A percentile compares a stretch with the other conserved stretches of the same genome.
phyloP scores from a whole-genome alignment of 2,113 vertebrate species.

The Phylloscopus trochiloides region DNA sequence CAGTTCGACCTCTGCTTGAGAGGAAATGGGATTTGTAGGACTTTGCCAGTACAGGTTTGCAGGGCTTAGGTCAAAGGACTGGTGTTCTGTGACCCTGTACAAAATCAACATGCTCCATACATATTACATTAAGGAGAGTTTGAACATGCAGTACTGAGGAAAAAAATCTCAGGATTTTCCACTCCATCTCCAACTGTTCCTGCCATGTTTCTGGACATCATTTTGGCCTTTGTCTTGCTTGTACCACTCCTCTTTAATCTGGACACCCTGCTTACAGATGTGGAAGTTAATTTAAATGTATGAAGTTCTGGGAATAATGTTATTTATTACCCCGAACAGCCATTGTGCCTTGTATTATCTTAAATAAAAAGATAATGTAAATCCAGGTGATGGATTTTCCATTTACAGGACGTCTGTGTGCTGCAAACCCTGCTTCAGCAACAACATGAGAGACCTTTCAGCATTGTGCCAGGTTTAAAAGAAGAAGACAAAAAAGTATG shows the following conservation, averaged over 20 bases:
- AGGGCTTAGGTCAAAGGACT: neutral
- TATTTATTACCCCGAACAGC: neutral
- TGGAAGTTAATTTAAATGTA: neutral
- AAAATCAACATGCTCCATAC: neutral
- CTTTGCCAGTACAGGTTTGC: neutral
- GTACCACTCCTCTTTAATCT: neutral
- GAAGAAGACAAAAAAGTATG: neutral
- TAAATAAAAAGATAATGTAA: too few relatives aligned
- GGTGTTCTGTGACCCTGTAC: neutral
- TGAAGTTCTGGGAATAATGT: neutral
- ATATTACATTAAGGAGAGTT: neutral
- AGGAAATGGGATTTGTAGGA: constrained; percentile 38
- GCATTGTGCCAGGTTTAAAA: neutral
- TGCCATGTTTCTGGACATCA: neutral
- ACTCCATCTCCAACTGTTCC: neutral
- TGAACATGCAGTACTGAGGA: neutral
- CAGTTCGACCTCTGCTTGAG: neutral
- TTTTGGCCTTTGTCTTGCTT: neutral
- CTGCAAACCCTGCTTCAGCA: neutral
- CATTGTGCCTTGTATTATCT: neutral
- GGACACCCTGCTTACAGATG: neutral
- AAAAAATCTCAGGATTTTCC: neutral
- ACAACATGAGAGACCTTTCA: neutral
- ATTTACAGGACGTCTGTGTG: fast-evolving
- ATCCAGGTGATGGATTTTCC: neutral